Base-by-base conservation (phyloP, 1,140 invertebrate species). In the Amyelois transitella region DNA sequence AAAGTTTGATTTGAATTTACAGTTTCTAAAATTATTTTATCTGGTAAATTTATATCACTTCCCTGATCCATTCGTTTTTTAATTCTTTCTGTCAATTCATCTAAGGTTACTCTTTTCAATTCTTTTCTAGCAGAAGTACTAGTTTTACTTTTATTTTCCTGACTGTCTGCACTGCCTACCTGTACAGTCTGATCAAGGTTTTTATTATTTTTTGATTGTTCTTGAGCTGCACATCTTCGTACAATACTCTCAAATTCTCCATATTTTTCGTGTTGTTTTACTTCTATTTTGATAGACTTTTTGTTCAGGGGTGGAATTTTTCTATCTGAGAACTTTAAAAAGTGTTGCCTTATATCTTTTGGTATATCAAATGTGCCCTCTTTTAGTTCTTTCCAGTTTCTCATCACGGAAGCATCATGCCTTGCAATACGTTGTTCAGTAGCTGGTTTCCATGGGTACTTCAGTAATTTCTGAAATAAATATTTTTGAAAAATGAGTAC, bases 321-420 rank as follows among this genome's bases (percentile, higher is more conserved):
- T 60, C 92, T 88, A 6, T 90, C 67, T 24, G 90, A 89, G 64
- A 94, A 94, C 75, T 93, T 93, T n/a, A 90, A 64, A 22, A 95
- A 84, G 75, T 94, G 93, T 60, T 90, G 60, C 45, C 81, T 66
- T 20, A 94, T 51, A 0, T 88, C 67, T 24, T 88, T 58, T 24
- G 83, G 83, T 47, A 93, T 69, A 28, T 75, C 55, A 22, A 92
- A 60, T 63, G 90, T 72, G 1, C 90, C 91, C 20, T 88, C 71
- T 63, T 89, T 90, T 5, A 93, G 88, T 58, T 90, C 78, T 45
- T 89, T 78, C 94, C 94, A 95, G 75, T 94, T 94, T 58, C 89
- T 79, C 64, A 91, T 84, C 0, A 92, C 94, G 6, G 80, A 84
- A 54, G 85, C 78, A 70, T 95, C 94, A 72, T 95, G 93, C 7